Evolutionary conservation across 2,113 vertebrate genomes (phyloP).

Genomic region (Aptenodytes patagonicus): DNA sequence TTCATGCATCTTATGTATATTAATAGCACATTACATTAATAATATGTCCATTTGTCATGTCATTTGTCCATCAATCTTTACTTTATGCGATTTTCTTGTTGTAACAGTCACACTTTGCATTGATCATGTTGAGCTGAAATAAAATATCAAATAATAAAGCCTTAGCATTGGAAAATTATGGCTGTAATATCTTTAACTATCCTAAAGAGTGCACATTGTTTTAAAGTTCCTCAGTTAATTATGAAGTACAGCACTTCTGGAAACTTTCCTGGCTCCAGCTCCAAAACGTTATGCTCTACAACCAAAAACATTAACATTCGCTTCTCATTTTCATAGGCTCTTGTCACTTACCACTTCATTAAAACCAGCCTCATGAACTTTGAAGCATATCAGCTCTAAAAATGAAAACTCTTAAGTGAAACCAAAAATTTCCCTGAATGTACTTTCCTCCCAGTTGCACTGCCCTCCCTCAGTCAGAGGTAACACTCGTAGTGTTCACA

Average conservation of each 20-base stretch:
- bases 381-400: not conserved
- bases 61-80: not conserved
- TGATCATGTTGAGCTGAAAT: not conserved
- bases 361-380: not conserved
- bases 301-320: not conserved
- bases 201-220: not conserved
- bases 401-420: not conserved
- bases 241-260: not conserved
- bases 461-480: not conserved
- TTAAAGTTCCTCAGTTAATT: not conserved
- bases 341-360: not conserved
- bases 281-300: not conserved
- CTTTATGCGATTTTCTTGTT: not conserved
- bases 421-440: not conserved
- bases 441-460: not conserved
- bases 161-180: not conserved
- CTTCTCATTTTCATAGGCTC: not conserved
- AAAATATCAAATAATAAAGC: not conserved
- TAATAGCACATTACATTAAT: not conserved
- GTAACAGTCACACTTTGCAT: not conserved
- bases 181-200: not conserved
- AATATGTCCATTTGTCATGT: not conserved
- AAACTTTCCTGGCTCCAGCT: not conserved
- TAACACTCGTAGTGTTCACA: accelerated
- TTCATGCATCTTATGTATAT: not conserved